phyloP scores from a whole-genome alignment of 1,140 invertebrate species.

The Lasioglossum albipes region DNA sequence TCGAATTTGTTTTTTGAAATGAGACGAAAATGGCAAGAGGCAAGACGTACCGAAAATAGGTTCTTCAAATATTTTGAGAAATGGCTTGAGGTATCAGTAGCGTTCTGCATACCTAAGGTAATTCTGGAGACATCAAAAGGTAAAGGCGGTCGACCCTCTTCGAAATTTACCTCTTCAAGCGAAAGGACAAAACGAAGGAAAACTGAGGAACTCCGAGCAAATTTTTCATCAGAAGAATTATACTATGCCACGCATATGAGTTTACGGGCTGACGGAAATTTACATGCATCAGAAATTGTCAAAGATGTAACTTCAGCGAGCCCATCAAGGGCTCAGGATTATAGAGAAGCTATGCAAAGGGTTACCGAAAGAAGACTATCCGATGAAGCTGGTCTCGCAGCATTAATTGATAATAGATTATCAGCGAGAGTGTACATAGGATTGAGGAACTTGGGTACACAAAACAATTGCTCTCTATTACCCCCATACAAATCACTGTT shows the following conservation, averaged over 20 bases:
- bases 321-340: neutral
- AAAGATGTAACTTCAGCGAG: neutral
- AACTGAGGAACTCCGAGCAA: neutral
- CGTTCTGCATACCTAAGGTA: neutral
- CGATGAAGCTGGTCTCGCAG: neutral
- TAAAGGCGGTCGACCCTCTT: neutral
- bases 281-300: neutral
- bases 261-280: neutral
- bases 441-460: neutral
- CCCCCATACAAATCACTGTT: neutral
- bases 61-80: neutral
- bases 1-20: neutral
- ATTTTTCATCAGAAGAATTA: neutral
- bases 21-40: neutral
- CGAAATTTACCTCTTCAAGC: neutral
- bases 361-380: neutral
- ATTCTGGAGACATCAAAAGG: neutral
- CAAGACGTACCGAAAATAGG: neutral
- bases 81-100: neutral
- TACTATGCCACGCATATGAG: neutral
- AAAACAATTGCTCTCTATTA: neutral
- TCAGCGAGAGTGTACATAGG: neutral
- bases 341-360: neutral
- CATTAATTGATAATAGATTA: neutral
- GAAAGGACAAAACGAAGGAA: slow-evolving; percentile 7